These are phyloP conservation scores for Hypotaenidia philippensis DNA, from an alignment of 2,797 vertebrate species.

Conservation along the genomic window DNA sequence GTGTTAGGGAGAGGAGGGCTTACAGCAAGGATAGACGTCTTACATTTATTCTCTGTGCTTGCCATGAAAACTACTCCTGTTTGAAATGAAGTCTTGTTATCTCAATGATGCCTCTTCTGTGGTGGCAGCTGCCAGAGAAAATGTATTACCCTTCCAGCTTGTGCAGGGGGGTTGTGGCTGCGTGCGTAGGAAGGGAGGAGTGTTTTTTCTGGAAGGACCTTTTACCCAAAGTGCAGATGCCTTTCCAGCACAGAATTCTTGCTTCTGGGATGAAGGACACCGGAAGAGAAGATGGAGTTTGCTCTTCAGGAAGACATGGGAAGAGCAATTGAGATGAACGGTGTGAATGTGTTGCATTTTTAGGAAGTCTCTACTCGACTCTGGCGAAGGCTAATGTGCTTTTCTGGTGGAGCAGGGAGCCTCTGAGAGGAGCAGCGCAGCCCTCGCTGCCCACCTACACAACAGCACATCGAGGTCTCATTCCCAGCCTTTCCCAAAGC, in stretches of 20 bases:
- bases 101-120: constrained; percentile 35
- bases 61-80: constrained; percentile 9
- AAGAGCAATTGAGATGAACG: not conserved
- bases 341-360: not conserved
- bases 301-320: not conserved
- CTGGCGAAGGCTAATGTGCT: not conserved
- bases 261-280: not conserved
- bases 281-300: not conserved
- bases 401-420: constrained; percentile 18
- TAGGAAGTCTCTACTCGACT: not conserved
- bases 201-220: constrained; percentile 1
- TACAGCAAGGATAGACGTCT: not conserved
- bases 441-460: constrained; percentile 16
- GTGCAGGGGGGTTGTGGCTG: not conserved
- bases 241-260: not conserved
- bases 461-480: constrained; percentile 4
- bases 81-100: constrained; percentile 41
- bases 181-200: not conserved
- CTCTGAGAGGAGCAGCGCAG: not conserved
- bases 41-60: constrained; percentile 30
- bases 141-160: constrained; percentile 29
- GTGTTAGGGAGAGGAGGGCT: not conserved
- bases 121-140: constrained; percentile 43
- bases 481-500: constrained; percentile 4
- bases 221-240: not conserved